phyloP scores from a whole-genome alignment of 2,888 invertebrate genomes.

The Synergus gifuensis region DNA sequence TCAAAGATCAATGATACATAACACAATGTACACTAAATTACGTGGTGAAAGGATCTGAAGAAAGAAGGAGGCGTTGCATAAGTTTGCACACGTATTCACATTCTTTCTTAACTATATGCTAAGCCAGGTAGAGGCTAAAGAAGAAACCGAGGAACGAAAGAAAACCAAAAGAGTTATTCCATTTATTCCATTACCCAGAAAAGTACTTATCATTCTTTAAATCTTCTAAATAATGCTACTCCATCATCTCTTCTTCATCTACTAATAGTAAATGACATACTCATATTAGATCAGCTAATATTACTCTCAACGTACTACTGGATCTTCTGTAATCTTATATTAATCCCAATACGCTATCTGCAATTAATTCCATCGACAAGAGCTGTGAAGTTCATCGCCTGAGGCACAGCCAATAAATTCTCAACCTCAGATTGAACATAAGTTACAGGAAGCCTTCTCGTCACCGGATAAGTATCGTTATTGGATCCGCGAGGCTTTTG shows the following conservation, averaged over 20 bases:
- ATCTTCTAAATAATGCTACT: too few relatives aligned
- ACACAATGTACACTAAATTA: slow-evolving; percentile 38
- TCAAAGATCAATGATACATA: slow-evolving; percentile 38
- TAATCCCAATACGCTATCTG: slow-evolving; percentile 25
- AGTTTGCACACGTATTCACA: background rate
- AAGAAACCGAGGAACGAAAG: background rate
- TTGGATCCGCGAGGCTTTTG: slow-evolving; percentile 43
- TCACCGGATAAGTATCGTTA: slow-evolving; percentile 57
- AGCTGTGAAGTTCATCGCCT: slow-evolving; percentile 15
- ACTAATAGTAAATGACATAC: too few relatives aligned
- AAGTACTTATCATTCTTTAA: background rate
- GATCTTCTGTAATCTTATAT: slow-evolving; percentile 3
- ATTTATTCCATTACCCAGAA: background rate
- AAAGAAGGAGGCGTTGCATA: background rate
- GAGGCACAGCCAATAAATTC: slow-evolving; percentile 20
- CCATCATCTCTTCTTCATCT: too few relatives aligned
- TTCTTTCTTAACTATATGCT: background rate
- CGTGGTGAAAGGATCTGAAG: slow-evolving; percentile 16
- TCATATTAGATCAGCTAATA: too few relatives aligned
- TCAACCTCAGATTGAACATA: slow-evolving; percentile 29
- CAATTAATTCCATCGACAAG: slow-evolving; percentile 32
- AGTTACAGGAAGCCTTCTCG: slow-evolving; percentile 45
- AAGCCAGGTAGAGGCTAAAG: background rate
- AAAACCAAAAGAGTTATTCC: background rate
- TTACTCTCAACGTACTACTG: background rate